Evolutionary conservation across 2,113 vertebrate genomes (phyloP), one percentile per base, ranked within the genome.

Genomic region (Pelecanoides urinatrix): DNA sequence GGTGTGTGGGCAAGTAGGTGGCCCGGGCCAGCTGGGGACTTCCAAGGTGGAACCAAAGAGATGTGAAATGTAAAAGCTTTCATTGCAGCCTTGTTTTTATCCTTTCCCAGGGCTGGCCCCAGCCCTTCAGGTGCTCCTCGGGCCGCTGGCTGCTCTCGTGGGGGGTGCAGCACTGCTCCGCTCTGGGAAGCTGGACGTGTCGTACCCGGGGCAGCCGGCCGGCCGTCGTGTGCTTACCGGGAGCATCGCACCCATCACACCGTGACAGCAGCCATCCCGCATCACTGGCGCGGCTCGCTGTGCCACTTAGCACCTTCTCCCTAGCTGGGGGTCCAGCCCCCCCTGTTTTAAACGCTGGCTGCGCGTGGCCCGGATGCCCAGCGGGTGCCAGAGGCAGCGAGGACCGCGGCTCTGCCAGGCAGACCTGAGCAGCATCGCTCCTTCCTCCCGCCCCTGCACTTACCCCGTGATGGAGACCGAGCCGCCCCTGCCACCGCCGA

Each of bases 301-400:
- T 9, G 42, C 56, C 6, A 1, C 30, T 40, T 13, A 26, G 11
- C 45, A 7, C n/a, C 47, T 67, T 55, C 52, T 78, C 38, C 47
- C 0, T 0, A 8, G 11, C 21, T 5, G 6, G 9, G 16, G 11
- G 26, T 18, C 32, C 30, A 44, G 52, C 16, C n/a, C 42, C 26
- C 42, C 30, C 12, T 5, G 0, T 23, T 14, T 32, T 8, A 50
- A 27, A n/a, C n/a, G 3, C 27, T 7, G 11, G 19, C 22, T 8
- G 9, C 1, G 3, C 0, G 1, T 1, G 52, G 16, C 29, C 6
- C 4, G 21, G 50, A 5, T 47, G 49, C 72, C 68, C 34, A 16
- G 29, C 52, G 7, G 32, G 62, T 71, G 20, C 30, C 30, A 38
- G 34, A 30, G 1, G 3, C 44, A 26, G 15, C 38, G 7, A 71